These are phyloP conservation scores for Zapornia atra DNA, from an alignment of 2,113 vertebrate species.

Conservation along the genomic window DNA sequence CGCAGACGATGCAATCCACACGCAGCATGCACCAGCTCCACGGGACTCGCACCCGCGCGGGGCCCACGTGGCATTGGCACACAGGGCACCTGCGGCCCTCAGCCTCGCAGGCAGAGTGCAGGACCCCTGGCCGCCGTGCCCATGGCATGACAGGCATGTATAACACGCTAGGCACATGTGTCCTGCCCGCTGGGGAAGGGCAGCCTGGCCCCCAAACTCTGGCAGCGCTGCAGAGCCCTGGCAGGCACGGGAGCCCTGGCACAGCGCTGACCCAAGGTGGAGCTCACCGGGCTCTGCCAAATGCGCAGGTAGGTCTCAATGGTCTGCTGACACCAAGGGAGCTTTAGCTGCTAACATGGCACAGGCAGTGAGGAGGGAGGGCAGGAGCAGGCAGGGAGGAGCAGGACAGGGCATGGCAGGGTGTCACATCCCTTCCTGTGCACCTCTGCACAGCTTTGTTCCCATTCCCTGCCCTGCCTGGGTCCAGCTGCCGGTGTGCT, in stretches of 20 bases:
- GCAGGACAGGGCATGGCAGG: background rate
- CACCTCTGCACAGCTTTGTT: background rate
- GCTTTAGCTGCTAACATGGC: background rate
- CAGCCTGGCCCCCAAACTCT: background rate
- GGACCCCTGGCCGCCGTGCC: rapidly evolving
- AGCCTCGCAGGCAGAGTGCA: background rate
- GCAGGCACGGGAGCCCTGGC: background rate
- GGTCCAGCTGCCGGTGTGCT: background rate
- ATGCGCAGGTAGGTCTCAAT: conserved; percentile 35
- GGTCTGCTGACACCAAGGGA: background rate
- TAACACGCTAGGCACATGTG: rapidly evolving
- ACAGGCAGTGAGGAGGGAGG: rapidly evolving
- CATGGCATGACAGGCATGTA: rapidly evolving
- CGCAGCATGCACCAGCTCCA: rapidly evolving
- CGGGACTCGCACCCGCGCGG: background rate
- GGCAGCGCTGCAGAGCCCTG: rapidly evolving
- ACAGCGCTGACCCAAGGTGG: background rate
- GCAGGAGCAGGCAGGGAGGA: background rate
- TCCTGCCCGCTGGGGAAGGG: background rate
- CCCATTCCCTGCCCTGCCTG: background rate
- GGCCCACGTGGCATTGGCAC: background rate
- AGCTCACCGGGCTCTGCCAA: background rate
- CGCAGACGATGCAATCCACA: background rate
- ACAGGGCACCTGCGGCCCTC: background rate
- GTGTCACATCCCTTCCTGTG: rapidly evolving